Evolutionary conservation across 2,797 vertebrate genomes (phyloP).

Genomic region (Picus viridis): DNA sequence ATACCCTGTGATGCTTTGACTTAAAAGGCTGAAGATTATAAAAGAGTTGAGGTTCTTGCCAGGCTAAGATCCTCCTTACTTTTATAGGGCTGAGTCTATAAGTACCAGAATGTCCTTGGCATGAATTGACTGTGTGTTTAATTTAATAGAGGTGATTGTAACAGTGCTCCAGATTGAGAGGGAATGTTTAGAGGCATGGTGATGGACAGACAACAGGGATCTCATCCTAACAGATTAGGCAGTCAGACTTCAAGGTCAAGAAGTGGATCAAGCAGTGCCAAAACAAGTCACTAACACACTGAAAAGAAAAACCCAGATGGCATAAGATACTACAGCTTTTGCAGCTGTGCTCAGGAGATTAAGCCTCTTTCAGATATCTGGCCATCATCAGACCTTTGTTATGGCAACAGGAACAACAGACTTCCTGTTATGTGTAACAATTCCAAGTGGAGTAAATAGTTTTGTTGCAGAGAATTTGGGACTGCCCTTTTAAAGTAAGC

Average conservation of each 20-base stretch:
- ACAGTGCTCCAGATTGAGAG: neutral
- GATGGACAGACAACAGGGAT: neutral
- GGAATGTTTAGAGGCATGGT: neutral
- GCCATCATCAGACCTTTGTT: neutral
- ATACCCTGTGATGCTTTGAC: neutral
- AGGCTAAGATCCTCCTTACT: neutral
- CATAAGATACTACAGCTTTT: neutral
- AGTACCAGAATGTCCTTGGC: neutral
- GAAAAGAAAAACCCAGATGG: neutral
- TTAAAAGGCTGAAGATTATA: neutral
- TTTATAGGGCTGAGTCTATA: neutral
- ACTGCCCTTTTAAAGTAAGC: neutral
- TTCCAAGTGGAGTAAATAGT: neutral
- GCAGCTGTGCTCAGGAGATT: neutral
- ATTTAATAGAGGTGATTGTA: neutral
- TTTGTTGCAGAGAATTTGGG: neutral
- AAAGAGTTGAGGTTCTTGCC: neutral
- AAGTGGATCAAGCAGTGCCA: neutral
- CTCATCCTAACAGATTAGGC: neutral
- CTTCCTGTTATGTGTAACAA: neutral
- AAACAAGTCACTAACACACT: neutral
- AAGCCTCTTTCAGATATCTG: neutral
- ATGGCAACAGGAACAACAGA: neutral
- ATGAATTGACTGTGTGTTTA: neutral
- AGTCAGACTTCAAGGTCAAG: neutral